Evolutionary conservation across 2,797 vertebrate genomes (phyloP).

Genomic region (Smutsia gigantea): DNA sequence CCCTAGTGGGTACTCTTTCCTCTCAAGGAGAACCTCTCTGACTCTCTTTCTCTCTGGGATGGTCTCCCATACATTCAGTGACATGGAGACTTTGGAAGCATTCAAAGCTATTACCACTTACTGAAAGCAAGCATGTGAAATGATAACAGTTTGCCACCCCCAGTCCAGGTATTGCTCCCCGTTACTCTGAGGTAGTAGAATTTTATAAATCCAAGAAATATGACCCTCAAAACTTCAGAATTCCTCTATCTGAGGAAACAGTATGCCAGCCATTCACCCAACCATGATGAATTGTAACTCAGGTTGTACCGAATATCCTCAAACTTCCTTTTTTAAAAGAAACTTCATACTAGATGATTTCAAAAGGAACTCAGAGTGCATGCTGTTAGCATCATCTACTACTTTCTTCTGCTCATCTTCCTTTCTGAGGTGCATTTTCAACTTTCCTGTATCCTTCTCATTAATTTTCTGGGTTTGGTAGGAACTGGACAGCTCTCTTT

Average conservation of each 20-base stretch:
- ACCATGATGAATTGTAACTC: no score
- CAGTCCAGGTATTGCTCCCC: neutral
- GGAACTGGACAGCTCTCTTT: neutral
- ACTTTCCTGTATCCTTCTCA: neutral
- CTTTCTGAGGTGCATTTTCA: neutral
- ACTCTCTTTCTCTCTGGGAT: neutral
- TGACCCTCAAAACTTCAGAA: neutral
- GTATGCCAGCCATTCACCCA: no score
- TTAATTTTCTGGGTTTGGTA: neutral
- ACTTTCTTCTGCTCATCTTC: neutral
- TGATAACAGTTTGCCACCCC: neutral
- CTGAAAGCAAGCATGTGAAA: neutral
- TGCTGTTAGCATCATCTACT: neutral
- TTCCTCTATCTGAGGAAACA: neutral
- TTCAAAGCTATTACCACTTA: neutral
- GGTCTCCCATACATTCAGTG: neutral
- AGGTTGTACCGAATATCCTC: neutral
- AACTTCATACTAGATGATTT: neutral
- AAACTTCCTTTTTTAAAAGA: neutral
- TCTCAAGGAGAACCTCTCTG: neutral
- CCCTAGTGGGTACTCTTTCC: neutral
- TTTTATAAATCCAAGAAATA: neutral
- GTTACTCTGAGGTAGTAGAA: neutral
- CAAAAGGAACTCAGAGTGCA: neutral
- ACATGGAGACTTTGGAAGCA: neutral